Evolutionary conservation across 2,113 vertebrate genomes (phyloP).

Genomic region (Tiliqua scincoides): DNA sequence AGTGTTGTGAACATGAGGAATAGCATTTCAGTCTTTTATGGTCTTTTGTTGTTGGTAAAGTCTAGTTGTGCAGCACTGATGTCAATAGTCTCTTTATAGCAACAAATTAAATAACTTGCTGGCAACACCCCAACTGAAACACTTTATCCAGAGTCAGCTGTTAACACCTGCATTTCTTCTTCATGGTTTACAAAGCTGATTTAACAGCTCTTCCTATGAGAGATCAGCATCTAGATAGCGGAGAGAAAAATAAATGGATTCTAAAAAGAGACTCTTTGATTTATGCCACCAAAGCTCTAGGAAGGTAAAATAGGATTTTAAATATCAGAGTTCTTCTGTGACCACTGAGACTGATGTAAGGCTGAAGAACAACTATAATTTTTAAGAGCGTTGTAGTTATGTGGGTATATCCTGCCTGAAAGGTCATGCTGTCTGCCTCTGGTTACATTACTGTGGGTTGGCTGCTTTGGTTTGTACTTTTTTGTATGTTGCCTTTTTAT

Average conservation of each 20-base stretch:
- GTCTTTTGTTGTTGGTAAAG: not conserved
- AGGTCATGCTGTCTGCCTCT: not conserved
- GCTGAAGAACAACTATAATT: not conserved
- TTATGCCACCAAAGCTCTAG: not conserved
- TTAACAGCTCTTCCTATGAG: not conserved
- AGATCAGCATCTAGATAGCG: not conserved
- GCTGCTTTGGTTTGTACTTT: not conserved
- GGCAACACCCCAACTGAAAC: not conserved
- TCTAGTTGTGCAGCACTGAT: not conserved
- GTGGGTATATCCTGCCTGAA: not conserved
- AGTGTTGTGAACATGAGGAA: slow-evolving; percentile 3
- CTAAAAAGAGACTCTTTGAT: not conserved
- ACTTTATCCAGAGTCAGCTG: not conserved
- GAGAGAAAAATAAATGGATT: not conserved
- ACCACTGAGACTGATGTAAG: not conserved
- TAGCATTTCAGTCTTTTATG: not conserved
- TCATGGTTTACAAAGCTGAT: not conserved
- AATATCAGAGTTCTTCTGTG: not conserved
- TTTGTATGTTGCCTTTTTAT: not conserved
- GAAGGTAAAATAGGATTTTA: not conserved
- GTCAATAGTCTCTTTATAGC: not conserved
- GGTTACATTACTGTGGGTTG: not conserved
- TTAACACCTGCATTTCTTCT: slow-evolving; percentile 2
- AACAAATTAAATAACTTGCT: slow-evolving; percentile 9
- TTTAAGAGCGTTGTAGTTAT: not conserved